Evolutionary conservation across 1,140 invertebrate genomes (phyloP).

Genomic region (Saccostrea glomerata): DNA sequence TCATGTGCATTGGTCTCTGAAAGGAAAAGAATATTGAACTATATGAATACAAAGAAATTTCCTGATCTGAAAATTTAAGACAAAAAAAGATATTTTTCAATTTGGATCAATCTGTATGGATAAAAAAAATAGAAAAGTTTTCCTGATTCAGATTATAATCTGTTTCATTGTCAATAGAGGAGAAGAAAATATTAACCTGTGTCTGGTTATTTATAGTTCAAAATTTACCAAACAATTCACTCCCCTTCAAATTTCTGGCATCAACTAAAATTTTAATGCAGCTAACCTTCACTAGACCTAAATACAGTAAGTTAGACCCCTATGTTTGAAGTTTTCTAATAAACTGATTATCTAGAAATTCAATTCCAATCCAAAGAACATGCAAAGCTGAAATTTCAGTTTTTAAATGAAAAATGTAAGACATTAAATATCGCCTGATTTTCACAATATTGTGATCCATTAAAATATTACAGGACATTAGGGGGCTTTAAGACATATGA

Average conservation of each 20-base stretch:
- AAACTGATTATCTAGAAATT: not conserved
- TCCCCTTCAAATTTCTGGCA: not conserved
- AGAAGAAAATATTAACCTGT: too few relatives aligned
- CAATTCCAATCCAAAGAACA: not conserved
- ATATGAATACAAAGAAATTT: not conserved
- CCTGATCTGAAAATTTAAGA: not conserved
- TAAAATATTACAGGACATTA: not conserved
- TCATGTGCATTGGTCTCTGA: constrained; percentile 70
- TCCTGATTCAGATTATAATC: too few relatives aligned
- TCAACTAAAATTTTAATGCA: not conserved
- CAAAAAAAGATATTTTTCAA: not conserved
- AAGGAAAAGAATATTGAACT: constrained; percentile 46
- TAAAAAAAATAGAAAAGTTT: too few relatives aligned
- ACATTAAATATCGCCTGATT: too few relatives aligned
- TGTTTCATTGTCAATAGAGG: too few relatives aligned
- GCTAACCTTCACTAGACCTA: not conserved
- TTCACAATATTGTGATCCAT: too few relatives aligned
- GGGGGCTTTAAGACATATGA: not conserved
- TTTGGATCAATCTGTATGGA: not conserved
- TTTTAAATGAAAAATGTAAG: too few relatives aligned
- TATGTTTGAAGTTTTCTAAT: too few relatives aligned
- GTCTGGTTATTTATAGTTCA: not conserved
- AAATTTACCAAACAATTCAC: not conserved
- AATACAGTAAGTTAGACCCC: not conserved
- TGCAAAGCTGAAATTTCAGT: not conserved